These are phyloP conservation scores for Cosmopolites sordidus DNA, from an alignment of 2,888 invertebrate species.

Conservation along the genomic window DNA sequence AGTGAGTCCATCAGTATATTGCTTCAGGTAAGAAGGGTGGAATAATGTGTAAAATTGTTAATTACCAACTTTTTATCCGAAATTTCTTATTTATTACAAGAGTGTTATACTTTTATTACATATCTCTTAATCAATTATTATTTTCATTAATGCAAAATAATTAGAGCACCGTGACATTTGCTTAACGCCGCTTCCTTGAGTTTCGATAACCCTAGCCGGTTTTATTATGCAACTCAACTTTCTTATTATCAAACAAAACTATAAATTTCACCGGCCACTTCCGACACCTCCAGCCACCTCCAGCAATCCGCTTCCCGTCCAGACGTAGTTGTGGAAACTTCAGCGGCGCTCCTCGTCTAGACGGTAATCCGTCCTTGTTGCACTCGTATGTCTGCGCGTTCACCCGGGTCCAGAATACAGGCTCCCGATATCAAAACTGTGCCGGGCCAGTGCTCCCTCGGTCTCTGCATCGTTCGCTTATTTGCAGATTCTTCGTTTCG, in stretches of 20 bases:
- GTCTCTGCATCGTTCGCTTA: not conserved
- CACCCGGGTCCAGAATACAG: constrained; percentile 22
- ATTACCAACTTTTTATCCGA: too few relatives aligned
- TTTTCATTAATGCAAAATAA: too few relatives aligned
- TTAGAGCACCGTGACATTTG: too few relatives aligned
- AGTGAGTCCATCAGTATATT: too few relatives aligned
- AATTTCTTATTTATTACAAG: too few relatives aligned
- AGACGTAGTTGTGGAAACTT: constrained; percentile 25
- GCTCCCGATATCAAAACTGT: constrained; percentile 22
- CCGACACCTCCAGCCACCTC: constrained; percentile 22
- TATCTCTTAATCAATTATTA: too few relatives aligned
- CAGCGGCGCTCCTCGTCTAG: constrained; percentile 5
- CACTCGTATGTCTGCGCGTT: constrained; percentile 23
- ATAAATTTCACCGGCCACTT: constrained; percentile 23
- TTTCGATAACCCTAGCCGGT: not conserved
- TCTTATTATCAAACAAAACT: constrained; percentile 21
- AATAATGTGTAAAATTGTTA: too few relatives aligned
- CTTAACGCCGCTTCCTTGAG: constrained; percentile 1
- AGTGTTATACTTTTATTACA: too few relatives aligned
- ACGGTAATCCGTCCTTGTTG: not conserved
- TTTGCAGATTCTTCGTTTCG: not conserved
- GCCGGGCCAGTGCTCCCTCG: constrained; percentile 27
- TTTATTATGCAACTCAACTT: constrained; percentile 10
- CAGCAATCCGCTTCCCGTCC: constrained; percentile 20
- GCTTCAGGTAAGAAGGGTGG: too few relatives aligned